Conservation (phyloP, 2,797 vertebrate genomes). For the Sylvia borin region DNA sequence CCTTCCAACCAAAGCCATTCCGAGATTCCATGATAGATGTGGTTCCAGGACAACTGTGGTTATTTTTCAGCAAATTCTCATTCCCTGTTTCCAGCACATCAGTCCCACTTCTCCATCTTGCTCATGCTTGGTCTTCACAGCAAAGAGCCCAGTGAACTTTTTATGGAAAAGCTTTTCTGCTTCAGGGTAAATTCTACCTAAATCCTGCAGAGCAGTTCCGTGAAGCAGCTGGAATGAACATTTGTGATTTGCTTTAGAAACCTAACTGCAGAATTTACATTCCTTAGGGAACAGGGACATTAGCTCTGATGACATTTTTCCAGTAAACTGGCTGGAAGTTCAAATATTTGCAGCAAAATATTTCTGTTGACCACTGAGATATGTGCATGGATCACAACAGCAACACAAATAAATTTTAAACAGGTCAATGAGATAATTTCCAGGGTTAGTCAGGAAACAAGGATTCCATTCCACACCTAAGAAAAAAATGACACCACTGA, state of each 20-base stretch:
- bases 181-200: neutral
- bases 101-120: neutral
- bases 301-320: neutral
- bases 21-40: fast-evolving
- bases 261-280: conserved; percentile 25
- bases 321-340: neutral
- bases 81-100: neutral
- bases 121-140: neutral
- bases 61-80: neutral
- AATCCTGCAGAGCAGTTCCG: neutral
- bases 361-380: neutral
- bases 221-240: neutral
- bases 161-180: neutral
- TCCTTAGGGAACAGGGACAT: neutral
- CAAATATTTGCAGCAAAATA: conserved; percentile 3
- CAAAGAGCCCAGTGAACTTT: neutral
- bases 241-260: conserved; percentile 32
- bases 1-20: neutral
- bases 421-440: neutral
- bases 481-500: neutral
- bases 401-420: neutral
- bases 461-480: neutral
- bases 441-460: neutral
- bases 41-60: neutral
- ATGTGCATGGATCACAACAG: neutral